phyloP scores from a whole-genome alignment of 2,113 vertebrate genomes.

The Phyllostomus discolor region DNA sequence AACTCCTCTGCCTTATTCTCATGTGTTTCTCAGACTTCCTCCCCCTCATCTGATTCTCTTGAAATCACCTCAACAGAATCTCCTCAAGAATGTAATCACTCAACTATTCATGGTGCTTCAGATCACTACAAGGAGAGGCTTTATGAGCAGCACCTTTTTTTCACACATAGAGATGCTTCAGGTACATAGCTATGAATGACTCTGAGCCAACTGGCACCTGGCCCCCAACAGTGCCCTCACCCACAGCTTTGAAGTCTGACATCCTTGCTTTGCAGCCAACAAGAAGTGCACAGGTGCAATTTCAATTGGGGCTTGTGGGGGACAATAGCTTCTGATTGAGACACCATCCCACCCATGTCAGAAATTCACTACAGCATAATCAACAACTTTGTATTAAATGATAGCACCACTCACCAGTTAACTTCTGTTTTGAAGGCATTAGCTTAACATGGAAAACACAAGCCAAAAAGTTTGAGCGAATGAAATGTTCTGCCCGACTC shows the following conservation, averaged over 20 bases:
- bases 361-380: not conserved
- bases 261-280: not conserved
- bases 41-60: not conserved
- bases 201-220: not conserved
- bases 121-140: not conserved
- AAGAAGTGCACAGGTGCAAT: slow-evolving; percentile 7
- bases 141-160: not conserved
- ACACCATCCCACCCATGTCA: not conserved
- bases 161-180: not conserved
- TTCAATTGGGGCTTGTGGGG: not conserved
- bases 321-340: slow-evolving; percentile 65
- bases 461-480: not conserved
- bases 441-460: not conserved
- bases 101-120: slow-evolving; percentile 31
- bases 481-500: not conserved
- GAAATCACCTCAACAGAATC: not conserved
- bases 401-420: not conserved
- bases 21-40: not conserved
- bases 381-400: slow-evolving; percentile 20
- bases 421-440: not conserved
- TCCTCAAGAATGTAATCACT: slow-evolving; percentile 45
- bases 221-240: not conserved
- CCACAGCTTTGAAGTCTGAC: slow-evolving; percentile 18
- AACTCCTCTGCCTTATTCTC: not conserved
- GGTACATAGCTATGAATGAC: not conserved